phyloP scores from a whole-genome alignment of 2,113 vertebrate species.

The Sterna hirundo region DNA sequence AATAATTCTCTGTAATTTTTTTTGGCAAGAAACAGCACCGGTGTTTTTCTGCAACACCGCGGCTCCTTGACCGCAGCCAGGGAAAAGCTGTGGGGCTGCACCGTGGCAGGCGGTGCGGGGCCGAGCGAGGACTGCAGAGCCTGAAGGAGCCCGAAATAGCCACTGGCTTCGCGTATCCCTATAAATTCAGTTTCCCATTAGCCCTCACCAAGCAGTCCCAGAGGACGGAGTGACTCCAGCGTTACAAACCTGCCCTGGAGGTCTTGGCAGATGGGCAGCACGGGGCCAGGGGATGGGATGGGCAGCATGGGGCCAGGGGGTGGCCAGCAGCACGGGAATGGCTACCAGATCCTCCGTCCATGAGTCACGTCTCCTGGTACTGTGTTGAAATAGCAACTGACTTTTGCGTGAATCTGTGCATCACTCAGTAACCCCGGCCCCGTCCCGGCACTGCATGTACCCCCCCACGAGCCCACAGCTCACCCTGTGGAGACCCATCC shows the following conservation, averaged over 20 bases:
- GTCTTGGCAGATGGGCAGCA: not conserved
- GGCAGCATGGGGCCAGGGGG: not conserved
- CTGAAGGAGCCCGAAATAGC: not conserved
- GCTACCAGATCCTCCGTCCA: not conserved
- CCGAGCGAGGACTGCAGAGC: not conserved
- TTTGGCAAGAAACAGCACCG: not conserved
- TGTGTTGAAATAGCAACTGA: not conserved
- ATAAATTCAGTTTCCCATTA: not conserved
- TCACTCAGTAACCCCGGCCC: not conserved
- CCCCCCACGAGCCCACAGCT: not conserved
- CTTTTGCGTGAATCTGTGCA: not conserved
- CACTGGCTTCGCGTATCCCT: not conserved
- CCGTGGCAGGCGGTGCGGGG: not conserved
- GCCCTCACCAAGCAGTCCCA: not conserved
- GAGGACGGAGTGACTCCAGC: fast-evolving
- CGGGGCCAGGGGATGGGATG: not conserved
- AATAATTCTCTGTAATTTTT: not conserved
- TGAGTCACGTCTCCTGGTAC: not conserved
- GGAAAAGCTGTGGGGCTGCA: not conserved
- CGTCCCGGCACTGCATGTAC: too few species aligned
- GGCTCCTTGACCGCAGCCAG: too few species aligned
- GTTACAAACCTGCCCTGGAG: not conserved
- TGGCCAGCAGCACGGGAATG: not conserved
- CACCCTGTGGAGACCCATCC: not conserved
- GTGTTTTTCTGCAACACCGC: not conserved